Percentiles rank a stretch among this genome's conserved stretches.
phyloP scores from a whole-genome alignment of 2,113 vertebrate species.

The Megaceryle maxima region DNA sequence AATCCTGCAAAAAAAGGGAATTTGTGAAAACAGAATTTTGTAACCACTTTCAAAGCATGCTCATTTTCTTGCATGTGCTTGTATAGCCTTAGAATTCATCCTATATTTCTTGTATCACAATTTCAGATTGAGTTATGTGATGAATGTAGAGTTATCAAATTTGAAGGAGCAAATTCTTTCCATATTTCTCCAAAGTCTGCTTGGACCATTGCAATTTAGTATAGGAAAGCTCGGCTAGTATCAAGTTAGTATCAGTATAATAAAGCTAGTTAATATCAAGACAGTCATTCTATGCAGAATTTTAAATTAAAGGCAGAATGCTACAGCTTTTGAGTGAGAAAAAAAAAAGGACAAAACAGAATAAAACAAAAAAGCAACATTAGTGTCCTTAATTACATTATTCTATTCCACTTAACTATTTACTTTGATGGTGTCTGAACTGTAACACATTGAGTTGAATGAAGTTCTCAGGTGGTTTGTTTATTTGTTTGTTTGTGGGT shows the following conservation, averaged over 20 bases:
- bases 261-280: background rate
- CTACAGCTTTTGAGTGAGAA: background rate
- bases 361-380: background rate
- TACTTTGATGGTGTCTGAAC: slow-evolving; percentile 1
- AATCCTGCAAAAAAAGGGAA: background rate
- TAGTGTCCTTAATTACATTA: background rate
- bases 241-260: background rate
- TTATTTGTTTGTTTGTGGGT: background rate
- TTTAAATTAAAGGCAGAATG: background rate
- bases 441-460: background rate
- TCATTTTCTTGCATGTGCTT: background rate
- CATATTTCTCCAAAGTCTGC: background rate
- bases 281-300: background rate
- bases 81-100: background rate
- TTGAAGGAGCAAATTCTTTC: slow-evolving; percentile 30
- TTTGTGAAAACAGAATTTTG: background rate
- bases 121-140: slow-evolving; percentile 16
- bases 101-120: background rate
- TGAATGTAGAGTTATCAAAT: background rate
- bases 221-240: background rate
- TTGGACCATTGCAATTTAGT: background rate
- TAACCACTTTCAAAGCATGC: background rate
- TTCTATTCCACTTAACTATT: slow-evolving; percentile 31
- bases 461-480: background rate
- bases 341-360: background rate